These are phyloP conservation scores for Myotis myotis DNA, from an alignment of 2,797 vertebrate species.

Conservation along the genomic window DNA sequence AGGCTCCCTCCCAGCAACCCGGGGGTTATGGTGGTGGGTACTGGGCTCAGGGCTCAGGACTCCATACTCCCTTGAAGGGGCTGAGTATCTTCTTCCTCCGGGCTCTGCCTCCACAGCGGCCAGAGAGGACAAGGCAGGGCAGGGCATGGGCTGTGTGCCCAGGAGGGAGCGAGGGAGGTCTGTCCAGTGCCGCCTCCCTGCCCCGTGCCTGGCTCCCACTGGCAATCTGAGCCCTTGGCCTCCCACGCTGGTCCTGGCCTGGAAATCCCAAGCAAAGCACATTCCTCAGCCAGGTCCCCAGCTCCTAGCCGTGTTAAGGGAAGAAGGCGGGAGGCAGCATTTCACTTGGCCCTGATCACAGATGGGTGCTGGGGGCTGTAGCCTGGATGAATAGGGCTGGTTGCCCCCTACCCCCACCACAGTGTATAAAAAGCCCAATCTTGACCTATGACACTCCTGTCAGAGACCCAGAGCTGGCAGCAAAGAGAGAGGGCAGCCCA, in stretches of 20 bases:
- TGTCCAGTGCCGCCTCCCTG: neutral
- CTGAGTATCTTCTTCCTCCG: neutral
- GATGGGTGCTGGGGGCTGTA: neutral
- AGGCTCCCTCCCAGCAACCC: neutral
- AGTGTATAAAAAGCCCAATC: neutral
- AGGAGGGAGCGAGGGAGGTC: neutral
- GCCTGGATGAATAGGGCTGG: neutral
- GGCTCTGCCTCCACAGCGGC: neutral
- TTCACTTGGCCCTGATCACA: neutral
- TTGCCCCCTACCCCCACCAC: neutral
- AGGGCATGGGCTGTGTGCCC: neutral
- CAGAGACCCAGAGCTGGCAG: neutral
- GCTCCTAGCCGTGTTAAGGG: slow-evolving; percentile 33
- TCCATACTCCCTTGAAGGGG: neutral
- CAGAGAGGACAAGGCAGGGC: neutral
- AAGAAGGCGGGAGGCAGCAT: neutral
- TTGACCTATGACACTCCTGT: neutral
- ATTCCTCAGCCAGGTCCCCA: slow-evolving; percentile 60
- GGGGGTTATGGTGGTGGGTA: neutral
- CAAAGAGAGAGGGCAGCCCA: neutral
- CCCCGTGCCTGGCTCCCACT: slow-evolving; percentile 42
- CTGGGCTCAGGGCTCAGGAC: neutral
- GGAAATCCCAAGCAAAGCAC: slow-evolving; percentile 68
- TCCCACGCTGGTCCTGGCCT: slow-evolving; percentile 62
- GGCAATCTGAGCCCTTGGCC: slow-evolving; percentile 39